Base-by-base conservation (phyloP, 2,888 invertebrate species). In the Leptinotarsa juncta region DNA sequence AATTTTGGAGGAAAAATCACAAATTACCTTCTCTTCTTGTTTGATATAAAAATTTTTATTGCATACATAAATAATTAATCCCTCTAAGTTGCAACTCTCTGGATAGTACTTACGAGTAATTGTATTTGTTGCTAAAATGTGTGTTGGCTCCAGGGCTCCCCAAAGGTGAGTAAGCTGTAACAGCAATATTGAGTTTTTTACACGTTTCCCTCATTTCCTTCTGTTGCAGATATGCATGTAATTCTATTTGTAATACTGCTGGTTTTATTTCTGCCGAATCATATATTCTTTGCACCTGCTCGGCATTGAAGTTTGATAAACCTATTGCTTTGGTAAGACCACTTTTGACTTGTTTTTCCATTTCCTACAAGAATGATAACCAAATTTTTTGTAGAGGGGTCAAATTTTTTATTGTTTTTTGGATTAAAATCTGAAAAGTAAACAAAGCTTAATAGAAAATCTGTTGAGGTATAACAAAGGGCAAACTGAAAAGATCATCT, bases 141-240 rank as follows among this genome's bases (percentile, higher is more conserved):
- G 87, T 87, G 83, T 92, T 91, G 16, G 93, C 92, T 7, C 92
- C 93, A 4, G 94, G 94, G 76, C 94, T 94, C 15, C 93, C 94
- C 16, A 94, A 87, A 0, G 94, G 94, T 50, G 93, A 92, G 84
- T 93, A 94, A 0, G 93, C 94, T 4, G 93, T 93, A 42, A 94
- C 87, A 0, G 90, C 89, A 69, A 96, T 93, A 67, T 91, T 88
- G 75, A 92, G 87, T 49, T 90, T 87, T 23, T 89, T 87, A 84
- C 95, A 95, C 80, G 91, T 90, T 65, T 91, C 87, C 26, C 91
- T 88, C 69, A 96, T 84, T 20, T 91, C 88, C 74, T 88, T 87
- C 85, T 96, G 95, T 85, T 95, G 95, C 80, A 94, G 90, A 85
- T 94, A 93, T 0, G 94, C 93, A 83, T 96, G 94, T 69, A 94